Conservation (phyloP, 2,888 invertebrate genomes). For the Trissolcus brochymenae region DNA sequence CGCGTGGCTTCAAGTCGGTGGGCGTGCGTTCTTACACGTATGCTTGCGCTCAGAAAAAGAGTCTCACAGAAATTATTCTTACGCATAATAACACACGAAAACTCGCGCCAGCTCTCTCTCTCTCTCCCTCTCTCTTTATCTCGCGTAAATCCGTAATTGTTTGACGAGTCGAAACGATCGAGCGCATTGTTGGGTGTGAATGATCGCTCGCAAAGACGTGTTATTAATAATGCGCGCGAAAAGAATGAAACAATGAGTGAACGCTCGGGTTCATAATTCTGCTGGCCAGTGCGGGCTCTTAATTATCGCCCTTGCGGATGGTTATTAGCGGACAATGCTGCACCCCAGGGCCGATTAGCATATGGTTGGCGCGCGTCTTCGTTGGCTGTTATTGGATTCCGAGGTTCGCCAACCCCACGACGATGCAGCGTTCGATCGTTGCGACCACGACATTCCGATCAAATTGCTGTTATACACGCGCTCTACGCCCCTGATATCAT, state of each 20-base stretch:
- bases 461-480: conserved; percentile 61
- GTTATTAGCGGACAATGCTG: conserved; percentile 71
- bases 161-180: conserved; percentile 26
- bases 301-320: conserved; percentile 66
- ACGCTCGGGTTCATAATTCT: conserved; percentile 32
- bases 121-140: no score
- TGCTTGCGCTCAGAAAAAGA: conserved; percentile 18
- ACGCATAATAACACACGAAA: conserved; percentile 33
- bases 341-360: conserved; percentile 67
- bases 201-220: conserved; percentile 32
- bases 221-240: conserved; percentile 39
- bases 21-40: conserved; percentile 50
- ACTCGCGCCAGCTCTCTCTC: conserved; percentile 5
- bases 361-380: conserved; percentile 65
- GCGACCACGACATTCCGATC: conserved; percentile 62
- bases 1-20: conserved; percentile 11
- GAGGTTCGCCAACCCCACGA: conserved; percentile 56
- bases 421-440: conserved; percentile 58
- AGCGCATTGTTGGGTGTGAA: conserved; percentile 42
- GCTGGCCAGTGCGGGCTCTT: conserved; percentile 43
- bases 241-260: conserved; percentile 12
- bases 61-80: conserved; percentile 9
- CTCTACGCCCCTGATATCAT: conserved; percentile 43
- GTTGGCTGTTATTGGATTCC: conserved; percentile 59
- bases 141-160: conserved; percentile 34